Base-by-base conservation (phyloP, 2,113 vertebrate genomes). In the Sturnira hondurensis region DNA sequence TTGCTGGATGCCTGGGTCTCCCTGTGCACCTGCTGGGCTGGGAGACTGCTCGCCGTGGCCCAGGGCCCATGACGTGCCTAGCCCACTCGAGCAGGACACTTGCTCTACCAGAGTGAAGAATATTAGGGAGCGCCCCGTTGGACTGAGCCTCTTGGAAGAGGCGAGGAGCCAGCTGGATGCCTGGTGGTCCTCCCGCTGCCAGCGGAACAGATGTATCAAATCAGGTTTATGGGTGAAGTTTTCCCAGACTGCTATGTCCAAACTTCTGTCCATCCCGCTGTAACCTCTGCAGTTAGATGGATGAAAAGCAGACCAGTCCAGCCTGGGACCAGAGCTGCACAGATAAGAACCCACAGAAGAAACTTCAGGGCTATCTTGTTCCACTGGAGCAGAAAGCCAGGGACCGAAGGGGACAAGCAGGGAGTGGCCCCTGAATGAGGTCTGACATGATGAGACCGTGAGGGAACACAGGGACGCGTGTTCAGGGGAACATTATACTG, bases 211-310 rank as follows among this genome's bases (percentile, higher is more conserved):
- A 99, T 98, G 98, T 97, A 98, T 98, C 98, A 98, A 97, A 98
- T 98, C 98, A 98, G 98, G 98, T 98, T 98, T 98, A 98, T 98
- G 96, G 96, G 97, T 97, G 96, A 98, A 95, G 97, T 97, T 98
- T 98, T 98, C 98, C 98, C 98, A 98, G 98, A 98, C 98, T 97
- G 89, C 97, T 95, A 96, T 97, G 97, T 96, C 98, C 98, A 98
- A 98, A 98, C 96, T 98, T 98, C 98, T 98, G 98, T 98, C 98
- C 98, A 97, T 98, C 97, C 93, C 94, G 20, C 97, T 97, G 54
- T 97, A 98, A 98, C 98, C 97, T 98, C 98, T 98, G 95, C 95
- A 95, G 97, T 98, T 97, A 97, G 97, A 98, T 97, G 98, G 97
- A 98, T 97, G 95, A 97, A 98, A 98, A 98, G 96, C 98, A 98